phyloP scores from a whole-genome alignment of 2,113 vertebrate genomes.

The Octodon degus region DNA sequence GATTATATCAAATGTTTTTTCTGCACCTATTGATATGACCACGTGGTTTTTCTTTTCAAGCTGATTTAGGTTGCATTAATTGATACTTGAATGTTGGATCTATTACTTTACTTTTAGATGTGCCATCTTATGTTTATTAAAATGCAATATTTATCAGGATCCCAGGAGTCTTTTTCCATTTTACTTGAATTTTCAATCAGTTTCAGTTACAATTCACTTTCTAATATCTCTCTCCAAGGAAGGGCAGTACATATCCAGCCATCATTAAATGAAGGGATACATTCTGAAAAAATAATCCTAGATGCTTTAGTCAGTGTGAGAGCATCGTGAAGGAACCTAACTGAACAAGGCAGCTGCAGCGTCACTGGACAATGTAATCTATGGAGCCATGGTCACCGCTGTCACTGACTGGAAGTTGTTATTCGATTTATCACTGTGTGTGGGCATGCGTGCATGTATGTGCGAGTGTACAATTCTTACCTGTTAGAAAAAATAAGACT shows the following conservation, averaged over 20 bases:
- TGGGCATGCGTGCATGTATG: not conserved
- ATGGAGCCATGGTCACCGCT: not conserved
- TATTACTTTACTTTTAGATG: not conserved
- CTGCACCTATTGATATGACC: not conserved
- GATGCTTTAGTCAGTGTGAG: too few relatives aligned
- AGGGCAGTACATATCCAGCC: not conserved
- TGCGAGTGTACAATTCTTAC: not conserved
- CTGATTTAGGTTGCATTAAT: not conserved
- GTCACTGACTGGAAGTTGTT: too few relatives aligned
- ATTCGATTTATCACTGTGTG: not conserved
- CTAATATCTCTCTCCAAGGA: not conserved
- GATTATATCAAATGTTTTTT: not conserved
- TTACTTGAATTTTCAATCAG: not conserved
- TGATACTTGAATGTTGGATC: not conserved
- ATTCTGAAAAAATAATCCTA: not conserved
- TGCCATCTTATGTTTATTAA: not conserved
- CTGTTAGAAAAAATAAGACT: not conserved
- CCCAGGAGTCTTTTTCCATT: not conserved
- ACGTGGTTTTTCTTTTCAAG: not conserved
- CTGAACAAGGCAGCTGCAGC: not conserved
- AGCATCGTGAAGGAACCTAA: not conserved
- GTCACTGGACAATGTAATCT: not conserved
- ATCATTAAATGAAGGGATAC: not conserved
- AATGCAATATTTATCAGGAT: not conserved
- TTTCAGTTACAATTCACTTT: not conserved